A percentile compares a stretch with the other conserved stretches of the same genome.
Evolutionary conservation across 2,888 invertebrate genomes (phyloP).

Genomic region (Tolmerus cingulatus): DNA sequence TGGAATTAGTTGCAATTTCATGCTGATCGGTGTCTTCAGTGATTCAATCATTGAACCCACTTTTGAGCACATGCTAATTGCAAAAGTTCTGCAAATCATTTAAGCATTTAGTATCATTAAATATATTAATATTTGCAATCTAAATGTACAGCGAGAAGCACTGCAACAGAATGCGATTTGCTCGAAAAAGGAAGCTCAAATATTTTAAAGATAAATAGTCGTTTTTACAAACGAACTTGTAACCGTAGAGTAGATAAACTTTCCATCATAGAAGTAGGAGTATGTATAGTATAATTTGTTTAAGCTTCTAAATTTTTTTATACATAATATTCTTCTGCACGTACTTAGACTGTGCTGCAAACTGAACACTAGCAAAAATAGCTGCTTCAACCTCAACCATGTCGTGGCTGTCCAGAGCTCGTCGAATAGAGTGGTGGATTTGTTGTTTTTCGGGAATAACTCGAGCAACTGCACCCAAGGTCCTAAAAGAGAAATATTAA

Average conservation of each 20-base stretch:
- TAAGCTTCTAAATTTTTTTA: too few relatives aligned
- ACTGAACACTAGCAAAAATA: conserved; percentile 92
- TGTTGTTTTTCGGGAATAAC: conserved; percentile 94
- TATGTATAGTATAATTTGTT: too few relatives aligned
- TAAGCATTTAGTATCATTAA: neutral
- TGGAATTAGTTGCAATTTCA: conserved; percentile 89
- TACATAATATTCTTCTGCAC: neutral
- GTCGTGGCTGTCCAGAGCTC: conserved; percentile 92
- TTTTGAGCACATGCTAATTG: conserved; percentile 93
- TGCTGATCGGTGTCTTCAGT: conserved; percentile 88
- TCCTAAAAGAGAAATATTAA: conserved; percentile 63
- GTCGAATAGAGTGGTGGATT: conserved; percentile 92
- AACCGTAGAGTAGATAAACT: too few relatives aligned
- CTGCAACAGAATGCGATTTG: too few relatives aligned
- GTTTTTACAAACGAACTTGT: too few relatives aligned
- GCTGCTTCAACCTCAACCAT: conserved; percentile 96
- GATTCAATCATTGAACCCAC: conserved; percentile 95
- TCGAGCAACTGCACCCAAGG: conserved; percentile 89
- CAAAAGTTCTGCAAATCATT: conserved; percentile 78
- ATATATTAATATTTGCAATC: neutral
- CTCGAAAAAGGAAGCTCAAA: too few relatives aligned
- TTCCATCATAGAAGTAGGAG: too few relatives aligned
- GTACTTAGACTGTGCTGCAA: conserved; percentile 93
- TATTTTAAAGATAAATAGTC: too few relatives aligned
- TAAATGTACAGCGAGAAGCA: too few relatives aligned